Base-by-base conservation (phyloP, 2,888 invertebrate species). In the Erpobdella octoculata region DNA sequence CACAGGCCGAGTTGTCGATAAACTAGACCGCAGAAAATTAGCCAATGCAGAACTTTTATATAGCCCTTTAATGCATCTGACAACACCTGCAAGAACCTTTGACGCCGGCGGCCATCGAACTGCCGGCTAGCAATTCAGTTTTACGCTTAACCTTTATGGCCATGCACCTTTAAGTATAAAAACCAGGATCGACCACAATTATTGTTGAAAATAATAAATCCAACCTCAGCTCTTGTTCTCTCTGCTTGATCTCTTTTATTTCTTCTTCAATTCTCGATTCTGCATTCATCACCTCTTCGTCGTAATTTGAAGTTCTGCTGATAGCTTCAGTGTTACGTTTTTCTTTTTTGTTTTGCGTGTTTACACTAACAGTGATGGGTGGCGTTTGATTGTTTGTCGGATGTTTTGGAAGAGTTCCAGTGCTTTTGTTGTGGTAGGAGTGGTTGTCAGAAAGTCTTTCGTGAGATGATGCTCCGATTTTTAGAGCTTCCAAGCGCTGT, bases 221-320 rank as follows among this genome's bases (percentile, higher is more conserved):
- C 41, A 8, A 71, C 71, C 71, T 58, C 28, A 71, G 59, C 41
- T 71, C 67, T 53, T 71, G 59, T 28, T 71, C 71, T 28, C 71
- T 66, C 59, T 21, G n/a, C 37, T 38, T 66, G 18, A 41, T 46
- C n/a, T 65, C 71, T 36, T 41, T 48, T 25, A 71, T 67, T 62
- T 71, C 71, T n/a, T 71, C 67, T 41, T 71, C 71, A 36, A 71
- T 71, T 53, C 65, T 66, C 41, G 48, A 33, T 36, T 71, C 71
- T 28, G 61, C 46, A 18, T 25, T 15, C 12, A 33, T 36, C 18
- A 21, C 35, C 4, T 31, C 36, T 71, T 65, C 28, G 64, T 28
- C 64, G 28, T 18, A 33, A 18, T 33, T 53, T 48, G 31, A 33
- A 31, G 0, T 33, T 9, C n/a, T 33, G 46, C 28, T 53, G 35